These are phyloP conservation scores for Pagrus major DNA, from an alignment of 2,113 vertebrate genomes.

Conservation along the genomic window DNA sequence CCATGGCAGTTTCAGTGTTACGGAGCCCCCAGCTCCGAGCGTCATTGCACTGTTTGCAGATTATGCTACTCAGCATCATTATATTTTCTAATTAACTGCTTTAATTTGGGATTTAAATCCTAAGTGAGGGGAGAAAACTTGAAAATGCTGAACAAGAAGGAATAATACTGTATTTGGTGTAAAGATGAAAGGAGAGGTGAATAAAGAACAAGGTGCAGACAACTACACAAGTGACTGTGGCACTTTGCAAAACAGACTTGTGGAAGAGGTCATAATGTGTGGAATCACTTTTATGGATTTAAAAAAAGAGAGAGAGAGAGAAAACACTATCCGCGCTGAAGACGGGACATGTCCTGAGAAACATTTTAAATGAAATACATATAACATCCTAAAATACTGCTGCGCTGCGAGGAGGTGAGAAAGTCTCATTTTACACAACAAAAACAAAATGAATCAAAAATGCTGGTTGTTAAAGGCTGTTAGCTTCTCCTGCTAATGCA, in stretches of 20 bases:
- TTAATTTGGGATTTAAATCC: slow-evolving; percentile 82
- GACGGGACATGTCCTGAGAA: slow-evolving; percentile 63
- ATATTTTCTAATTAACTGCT: slow-evolving; percentile 84
- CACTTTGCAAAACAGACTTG: slow-evolving; percentile 64
- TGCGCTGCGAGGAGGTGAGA: slow-evolving; percentile 49
- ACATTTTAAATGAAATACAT: slow-evolving; percentile 70
- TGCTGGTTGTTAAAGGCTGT: slow-evolving; percentile 75
- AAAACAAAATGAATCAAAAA: slow-evolving; percentile 80
- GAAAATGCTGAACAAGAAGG: slow-evolving; percentile 81
- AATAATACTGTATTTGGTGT: slow-evolving; percentile 69
- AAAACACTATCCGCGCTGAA: slow-evolving; percentile 19
- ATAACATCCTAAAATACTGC: slow-evolving; percentile 57
- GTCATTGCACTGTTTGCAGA: slow-evolving; percentile 80
- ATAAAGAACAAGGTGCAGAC: slow-evolving; percentile 52
- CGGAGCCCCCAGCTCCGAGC: slow-evolving; percentile 75
- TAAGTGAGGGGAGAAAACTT: slow-evolving; percentile 70
- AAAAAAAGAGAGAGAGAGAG: slow-evolving; percentile 6
- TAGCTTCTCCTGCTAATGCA: slow-evolving; percentile 79
- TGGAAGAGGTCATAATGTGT: slow-evolving; percentile 56
- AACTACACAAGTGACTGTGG: slow-evolving; percentile 56
- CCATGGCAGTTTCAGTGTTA: slow-evolving; percentile 75
- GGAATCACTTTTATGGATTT: slow-evolving; percentile 67
- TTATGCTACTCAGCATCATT: slow-evolving; percentile 83
- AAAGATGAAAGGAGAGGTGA: slow-evolving; percentile 75
- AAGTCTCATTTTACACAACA: slow-evolving; percentile 73